These are phyloP conservation scores for Pollenia griseotomentosa DNA, from an alignment of 2,888 invertebrate genomes.

Conservation along the genomic window DNA sequence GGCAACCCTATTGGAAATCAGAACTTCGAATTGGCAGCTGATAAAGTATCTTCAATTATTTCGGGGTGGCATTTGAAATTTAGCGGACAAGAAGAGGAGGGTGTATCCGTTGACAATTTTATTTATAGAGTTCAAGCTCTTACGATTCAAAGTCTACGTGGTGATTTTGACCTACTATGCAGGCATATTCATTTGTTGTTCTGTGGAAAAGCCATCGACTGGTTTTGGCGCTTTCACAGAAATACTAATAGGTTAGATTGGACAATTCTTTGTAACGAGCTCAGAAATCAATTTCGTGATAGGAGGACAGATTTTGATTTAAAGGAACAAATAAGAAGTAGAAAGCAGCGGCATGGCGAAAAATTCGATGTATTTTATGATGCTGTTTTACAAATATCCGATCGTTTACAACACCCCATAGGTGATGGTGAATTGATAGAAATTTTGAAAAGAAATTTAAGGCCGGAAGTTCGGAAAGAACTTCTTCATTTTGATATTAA, in stretches of 20 bases:
- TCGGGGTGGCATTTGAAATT: slow-evolving; percentile 34
- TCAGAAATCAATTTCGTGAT: slow-evolving; percentile 45
- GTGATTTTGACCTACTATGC: slow-evolving; percentile 40
- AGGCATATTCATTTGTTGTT: slow-evolving; percentile 24
- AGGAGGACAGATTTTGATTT: slow-evolving; percentile 46
- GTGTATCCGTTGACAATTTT: slow-evolving; percentile 39
- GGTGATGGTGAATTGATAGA: not conserved
- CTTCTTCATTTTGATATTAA: too few species aligned
- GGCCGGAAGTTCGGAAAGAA: not conserved
- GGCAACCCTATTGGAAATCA: not conserved
- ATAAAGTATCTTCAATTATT: too few species aligned
- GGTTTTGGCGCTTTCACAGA: slow-evolving; percentile 31
- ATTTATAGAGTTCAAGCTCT: slow-evolving; percentile 45
- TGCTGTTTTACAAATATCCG: slow-evolving; percentile 23
- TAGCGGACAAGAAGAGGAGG: slow-evolving; percentile 27
- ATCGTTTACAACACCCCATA: slow-evolving; percentile 27
- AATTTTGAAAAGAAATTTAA: slow-evolving; percentile 45
- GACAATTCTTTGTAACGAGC: slow-evolving; percentile 15
- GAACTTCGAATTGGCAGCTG: too few species aligned
- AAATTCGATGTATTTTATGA: slow-evolving; percentile 31
- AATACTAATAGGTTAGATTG: not conserved
- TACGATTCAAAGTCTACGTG: slow-evolving; percentile 30
- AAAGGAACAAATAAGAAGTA: slow-evolving; percentile 27
- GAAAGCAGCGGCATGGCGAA: slow-evolving; percentile 17
- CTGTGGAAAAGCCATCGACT: slow-evolving; percentile 18